Evolutionary conservation across 2,113 vertebrate genomes (phyloP), one percentile per base, ranked within the genome.

Genomic region (Rutilus rutilus): DNA sequence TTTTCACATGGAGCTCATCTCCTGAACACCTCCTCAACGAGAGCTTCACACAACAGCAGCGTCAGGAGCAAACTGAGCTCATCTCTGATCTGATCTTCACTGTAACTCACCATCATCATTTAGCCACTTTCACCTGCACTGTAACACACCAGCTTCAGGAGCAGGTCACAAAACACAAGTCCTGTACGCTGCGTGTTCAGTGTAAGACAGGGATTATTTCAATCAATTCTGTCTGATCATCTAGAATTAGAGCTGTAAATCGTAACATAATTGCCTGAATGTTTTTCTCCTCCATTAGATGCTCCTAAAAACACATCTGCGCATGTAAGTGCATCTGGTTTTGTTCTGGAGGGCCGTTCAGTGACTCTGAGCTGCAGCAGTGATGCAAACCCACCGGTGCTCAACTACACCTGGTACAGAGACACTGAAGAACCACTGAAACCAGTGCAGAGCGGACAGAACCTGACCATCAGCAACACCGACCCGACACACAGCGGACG

Each of bases 81-180:
- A 82, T 74, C 69, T 85, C 87, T 60, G 36, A 82, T 52, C 69
- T 88, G 69, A 76, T 59, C 69, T 88, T 88, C 78, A 88, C 2
- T 15, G 25, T 65, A 59, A 64, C 83, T 59, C 83, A 82, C n/a
- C 69, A 25, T 14, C 83, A 81, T 57, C 78, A 88, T 15, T 8
- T 15, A 67, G 69, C 36, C 33, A 27, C 9, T 30, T 54, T 88
- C 11, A 85, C 54, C 86, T 87, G 86, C 45, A 75, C 42, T 25
- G 62, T 10, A 77, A 82, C 33, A 73, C 84, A 87, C 78, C 45
- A 82, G 80, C 86, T 33, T 33, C 33, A 33, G 33, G 3, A 82
- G 27, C 0, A 25, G 0, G 59, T 2, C 39, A 33, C 3, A 85
- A 57, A 71, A 50, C 59, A 14, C 11, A 4, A 14, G 2, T 67